Base-by-base conservation (phyloP, 2,797 vertebrate genomes). In the Sphaeramia orbicularis region DNA sequence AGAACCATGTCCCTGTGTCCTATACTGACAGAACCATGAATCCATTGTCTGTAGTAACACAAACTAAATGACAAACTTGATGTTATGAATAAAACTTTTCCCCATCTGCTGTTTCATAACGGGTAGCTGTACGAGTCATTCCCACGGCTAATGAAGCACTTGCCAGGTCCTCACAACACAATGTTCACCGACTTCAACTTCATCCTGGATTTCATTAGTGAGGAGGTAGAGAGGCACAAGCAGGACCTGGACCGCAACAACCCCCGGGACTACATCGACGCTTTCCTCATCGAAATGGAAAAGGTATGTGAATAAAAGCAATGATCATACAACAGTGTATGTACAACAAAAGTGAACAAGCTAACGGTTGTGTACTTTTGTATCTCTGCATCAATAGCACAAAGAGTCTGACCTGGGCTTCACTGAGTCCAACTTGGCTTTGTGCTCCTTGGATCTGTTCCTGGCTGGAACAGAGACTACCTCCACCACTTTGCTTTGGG, bases 401-500 rank as follows among this genome's bases (percentile, higher is more conserved):
- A 72, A 69, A 67, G 48, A 49, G 61, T 80, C 0, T 47, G 48
- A 72, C 0, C 53, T 83, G 10, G 94, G 72, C 18, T 97, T 97
- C 78, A 27, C 66, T 2, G 92, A 96, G 2, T 70, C 89, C 10
- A 95, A 95, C 61, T 89, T 98, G 10, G 15, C 87, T 36, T 62
- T 84, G 0, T 95, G 92, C 8, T 74, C 90, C 0, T 51, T 97
- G 0, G 96, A 98, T 73, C 89, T 98, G 40, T 92, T 98, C 44
- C 40, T 96, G 0, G 96, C 95, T 0, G 96, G 96, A 12, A 96
- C 94, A 0, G 96, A 97, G 78, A 96, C 96, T 51, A 95, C 95
- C 0, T 90, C 95, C 0, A 94, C 95, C 0, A 95, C 96, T 0
- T 54, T 97, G 27, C 94, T 93, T 80, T 98, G 96, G 96, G 95